Conservation (phyloP, 2,888 invertebrate species). For the Drosophila formosana region DNA sequence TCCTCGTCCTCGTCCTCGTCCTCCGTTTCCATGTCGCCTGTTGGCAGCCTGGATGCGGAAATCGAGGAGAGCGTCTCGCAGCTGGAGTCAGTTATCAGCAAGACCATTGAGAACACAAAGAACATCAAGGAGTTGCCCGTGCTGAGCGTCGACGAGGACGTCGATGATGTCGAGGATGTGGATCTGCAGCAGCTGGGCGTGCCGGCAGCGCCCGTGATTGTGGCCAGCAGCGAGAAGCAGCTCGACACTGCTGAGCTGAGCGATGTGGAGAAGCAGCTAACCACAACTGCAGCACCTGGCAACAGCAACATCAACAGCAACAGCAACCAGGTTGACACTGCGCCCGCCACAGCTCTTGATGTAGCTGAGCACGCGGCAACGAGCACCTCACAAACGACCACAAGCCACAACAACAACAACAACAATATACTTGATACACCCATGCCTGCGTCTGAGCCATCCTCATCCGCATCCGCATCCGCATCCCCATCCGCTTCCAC, state of each 20-base stretch:
- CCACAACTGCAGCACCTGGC: slow-evolving; percentile 39
- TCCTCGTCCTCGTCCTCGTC: slow-evolving; percentile 30
- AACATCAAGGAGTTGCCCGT: slow-evolving; percentile 83
- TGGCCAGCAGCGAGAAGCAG: slow-evolving; percentile 47
- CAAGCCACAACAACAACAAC: slow-evolving; percentile 45
- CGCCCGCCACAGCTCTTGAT: slow-evolving; percentile 54
- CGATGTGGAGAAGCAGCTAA: slow-evolving; percentile 15
- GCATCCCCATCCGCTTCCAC: slow-evolving; percentile 31
- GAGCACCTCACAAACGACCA: slow-evolving; percentile 65
- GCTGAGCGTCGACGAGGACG: slow-evolving; percentile 64
- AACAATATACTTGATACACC: slow-evolving; percentile 50
- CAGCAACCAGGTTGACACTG: slow-evolving; percentile 56
- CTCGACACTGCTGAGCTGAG: background rate
- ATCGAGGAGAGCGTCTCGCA: slow-evolving; percentile 84
- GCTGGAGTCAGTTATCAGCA: slow-evolving; percentile 85
- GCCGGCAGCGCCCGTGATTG: slow-evolving; percentile 57
- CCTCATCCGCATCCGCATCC: slow-evolving; percentile 34
- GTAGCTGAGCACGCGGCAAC: slow-evolving; percentile 57
- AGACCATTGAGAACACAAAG: slow-evolving; percentile 85
- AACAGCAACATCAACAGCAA: slow-evolving; percentile 27
- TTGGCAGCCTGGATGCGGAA: slow-evolving; percentile 76
- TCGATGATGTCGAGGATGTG: slow-evolving; percentile 64
- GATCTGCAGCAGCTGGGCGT: slow-evolving; percentile 56
- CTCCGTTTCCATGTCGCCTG: slow-evolving; percentile 13
- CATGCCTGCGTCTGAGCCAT: slow-evolving; percentile 36